Conservation (phyloP, 2,797 vertebrate species). For the Sebastes kiyomatsui region DNA sequence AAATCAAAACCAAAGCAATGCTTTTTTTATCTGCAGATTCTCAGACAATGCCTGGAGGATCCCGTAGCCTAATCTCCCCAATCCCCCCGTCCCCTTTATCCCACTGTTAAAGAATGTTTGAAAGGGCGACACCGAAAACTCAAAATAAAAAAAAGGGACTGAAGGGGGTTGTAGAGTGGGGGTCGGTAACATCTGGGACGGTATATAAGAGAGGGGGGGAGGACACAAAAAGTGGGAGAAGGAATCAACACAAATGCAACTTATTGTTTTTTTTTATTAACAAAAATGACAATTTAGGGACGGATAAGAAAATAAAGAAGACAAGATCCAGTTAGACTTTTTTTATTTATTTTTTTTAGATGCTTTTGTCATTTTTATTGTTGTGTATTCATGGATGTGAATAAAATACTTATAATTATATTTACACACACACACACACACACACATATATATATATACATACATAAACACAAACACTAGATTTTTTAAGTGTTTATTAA, state of each 20-base stretch:
- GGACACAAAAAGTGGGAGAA: slow-evolving; percentile 42
- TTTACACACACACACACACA: background rate
- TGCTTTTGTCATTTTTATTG: background rate
- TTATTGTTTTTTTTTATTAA: background rate
- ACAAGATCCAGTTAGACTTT: too few species aligned
- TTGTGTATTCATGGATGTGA: background rate
- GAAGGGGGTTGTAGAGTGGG: background rate
- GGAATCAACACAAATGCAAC: background rate
- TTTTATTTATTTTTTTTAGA: background rate
- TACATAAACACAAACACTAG: too few species aligned
- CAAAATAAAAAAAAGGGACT: slow-evolving; percentile 25
- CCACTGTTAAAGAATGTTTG: slow-evolving; percentile 94
- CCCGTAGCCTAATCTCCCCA: slow-evolving; percentile 94
- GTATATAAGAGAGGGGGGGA: background rate
- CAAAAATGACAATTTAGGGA: background rate
- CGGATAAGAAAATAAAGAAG: background rate
- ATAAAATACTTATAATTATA: background rate
- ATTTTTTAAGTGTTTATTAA: background rate
- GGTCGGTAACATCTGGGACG: slow-evolving; percentile 79
- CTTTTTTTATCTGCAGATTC: slow-evolving; percentile 92
- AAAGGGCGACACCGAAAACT: slow-evolving; percentile 90
- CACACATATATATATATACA: too few species aligned
- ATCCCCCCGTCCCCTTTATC: slow-evolving; percentile 86
- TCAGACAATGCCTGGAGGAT: slow-evolving; percentile 95
- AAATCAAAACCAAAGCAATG: slow-evolving; percentile 64